phyloP scores from a whole-genome alignment of 2,113 vertebrate species.

The Pterocles orientalis region DNA sequence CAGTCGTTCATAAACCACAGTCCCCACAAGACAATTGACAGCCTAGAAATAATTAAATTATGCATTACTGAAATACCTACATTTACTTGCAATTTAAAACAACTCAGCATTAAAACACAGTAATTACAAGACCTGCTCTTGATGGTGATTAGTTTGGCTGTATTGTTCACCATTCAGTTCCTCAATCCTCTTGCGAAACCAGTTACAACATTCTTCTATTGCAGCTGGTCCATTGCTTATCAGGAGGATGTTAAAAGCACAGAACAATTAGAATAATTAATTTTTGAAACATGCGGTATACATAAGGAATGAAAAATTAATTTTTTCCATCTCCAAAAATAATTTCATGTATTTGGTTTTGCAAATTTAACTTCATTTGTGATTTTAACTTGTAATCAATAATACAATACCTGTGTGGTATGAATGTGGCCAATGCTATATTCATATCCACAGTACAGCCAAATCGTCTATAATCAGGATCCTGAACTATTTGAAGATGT shows the following conservation, averaged over 20 bases:
- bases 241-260: background rate
- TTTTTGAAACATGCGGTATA: background rate
- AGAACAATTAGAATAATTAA: background rate
- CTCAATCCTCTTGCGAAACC: conserved; percentile 84
- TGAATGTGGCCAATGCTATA: conserved; percentile 84
- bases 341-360: background rate
- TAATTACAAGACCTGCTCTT: conserved; percentile 85
- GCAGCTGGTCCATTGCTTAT: conserved; percentile 79
- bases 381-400: background rate
- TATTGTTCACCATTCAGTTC: conserved; percentile 86
- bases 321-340: background rate
- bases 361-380: background rate
- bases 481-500: conserved; percentile 86
- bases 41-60: conserved; percentile 78
- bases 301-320: background rate
- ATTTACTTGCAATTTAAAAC: background rate
- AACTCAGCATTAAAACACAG: background rate
- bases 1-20: conserved; percentile 90
- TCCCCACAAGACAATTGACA: conserved; percentile 87
- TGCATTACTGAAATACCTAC: background rate
- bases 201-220: conserved; percentile 85
- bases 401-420: conserved; percentile 82
- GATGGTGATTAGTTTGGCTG: conserved; percentile 82
- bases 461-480: conserved; percentile 82
- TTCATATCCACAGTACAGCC: conserved; percentile 90